Evolutionary conservation across 2,113 vertebrate genomes (phyloP).

Genomic region (Tyrannus savana): DNA sequence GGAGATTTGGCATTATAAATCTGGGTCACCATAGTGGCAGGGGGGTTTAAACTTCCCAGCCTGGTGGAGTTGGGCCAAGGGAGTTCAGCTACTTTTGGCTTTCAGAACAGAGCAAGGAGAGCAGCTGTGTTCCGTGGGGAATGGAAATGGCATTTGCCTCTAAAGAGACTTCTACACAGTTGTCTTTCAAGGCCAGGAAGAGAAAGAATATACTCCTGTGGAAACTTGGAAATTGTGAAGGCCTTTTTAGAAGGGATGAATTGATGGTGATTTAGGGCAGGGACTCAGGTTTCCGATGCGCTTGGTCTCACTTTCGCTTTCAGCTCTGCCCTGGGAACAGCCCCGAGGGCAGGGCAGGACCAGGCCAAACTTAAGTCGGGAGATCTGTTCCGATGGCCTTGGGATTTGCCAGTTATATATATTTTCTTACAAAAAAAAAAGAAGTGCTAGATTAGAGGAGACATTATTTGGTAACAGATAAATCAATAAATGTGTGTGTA

Average conservation of each 20-base stretch:
- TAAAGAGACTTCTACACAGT: conserved; percentile 15
- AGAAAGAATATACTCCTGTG: conserved; percentile 27
- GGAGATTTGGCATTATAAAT: conserved; percentile 25
- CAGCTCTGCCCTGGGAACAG: not conserved
- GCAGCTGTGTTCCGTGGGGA: conserved; percentile 40
- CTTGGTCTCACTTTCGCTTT: not conserved
- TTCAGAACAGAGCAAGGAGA: conserved; percentile 59
- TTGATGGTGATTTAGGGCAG: not conserved
- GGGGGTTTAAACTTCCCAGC: conserved; percentile 53
- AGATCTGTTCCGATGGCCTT: not conserved
- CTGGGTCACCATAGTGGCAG: conserved; percentile 44
- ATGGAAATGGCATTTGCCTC: conserved; percentile 47
- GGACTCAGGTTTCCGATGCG: not conserved
- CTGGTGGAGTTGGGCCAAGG: conserved; percentile 45
- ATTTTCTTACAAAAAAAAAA: not conserved
- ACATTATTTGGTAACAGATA: not conserved
- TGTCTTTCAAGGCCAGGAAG: conserved; percentile 19
- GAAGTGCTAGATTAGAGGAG: not conserved
- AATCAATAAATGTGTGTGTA: not conserved
- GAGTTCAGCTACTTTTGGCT: conserved; percentile 66
- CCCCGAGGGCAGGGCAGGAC: not conserved
- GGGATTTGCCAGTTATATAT: not conserved
- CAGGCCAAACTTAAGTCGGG: not conserved
- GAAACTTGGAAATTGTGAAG: conserved; percentile 21
- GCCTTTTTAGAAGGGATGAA: conserved; percentile 11